Percentiles rank a stretch among this genome's conserved stretches.
Conservation (phyloP, 2,797 vertebrate genomes). For the Parotocinclus haroldoi region DNA sequence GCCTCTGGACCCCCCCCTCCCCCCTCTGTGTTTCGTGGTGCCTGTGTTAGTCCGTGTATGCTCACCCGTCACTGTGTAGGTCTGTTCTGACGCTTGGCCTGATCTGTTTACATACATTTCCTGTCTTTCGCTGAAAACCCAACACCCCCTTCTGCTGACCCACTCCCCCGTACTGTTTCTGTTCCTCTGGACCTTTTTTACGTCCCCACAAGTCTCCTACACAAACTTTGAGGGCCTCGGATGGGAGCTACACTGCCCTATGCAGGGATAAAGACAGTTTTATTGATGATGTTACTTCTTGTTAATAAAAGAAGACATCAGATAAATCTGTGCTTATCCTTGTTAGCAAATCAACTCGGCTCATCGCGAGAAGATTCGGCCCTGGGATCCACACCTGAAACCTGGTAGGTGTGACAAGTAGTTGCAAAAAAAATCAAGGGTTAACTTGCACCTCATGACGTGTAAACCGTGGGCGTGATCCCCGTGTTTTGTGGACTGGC, state of each 20-base stretch:
- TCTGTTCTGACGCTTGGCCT: no score
- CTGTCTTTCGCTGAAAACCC: slow-evolving; percentile 5
- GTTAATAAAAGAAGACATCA: slow-evolving; percentile 83
- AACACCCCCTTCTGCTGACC: slow-evolving; percentile 46
- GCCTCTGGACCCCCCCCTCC: slow-evolving; percentile 52
- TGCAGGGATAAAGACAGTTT: slow-evolving; percentile 82
- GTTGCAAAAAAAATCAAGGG: not conserved
- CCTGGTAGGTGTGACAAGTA: slow-evolving; percentile 32
- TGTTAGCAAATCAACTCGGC: slow-evolving; percentile 72
- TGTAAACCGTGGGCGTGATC: no score
- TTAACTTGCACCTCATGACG: no score
- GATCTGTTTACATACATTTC: slow-evolving; percentile 20
- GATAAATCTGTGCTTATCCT: slow-evolving; percentile 86
- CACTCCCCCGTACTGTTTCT: slow-evolving; percentile 39
- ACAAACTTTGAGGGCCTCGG: slow-evolving; percentile 36
- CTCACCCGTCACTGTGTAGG: slow-evolving; percentile 32
- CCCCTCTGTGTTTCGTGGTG: slow-evolving; percentile 64
- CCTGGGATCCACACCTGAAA: slow-evolving; percentile 9
- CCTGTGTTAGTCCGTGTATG: slow-evolving; percentile 52
- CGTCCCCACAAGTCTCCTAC: slow-evolving; percentile 47
- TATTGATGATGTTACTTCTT: slow-evolving; percentile 85
- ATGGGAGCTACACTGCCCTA: slow-evolving; percentile 68
- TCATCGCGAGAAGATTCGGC: slow-evolving; percentile 54
- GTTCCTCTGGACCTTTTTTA: slow-evolving; percentile 56
- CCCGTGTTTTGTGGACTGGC: no score